A percentile compares a stretch with the other conserved stretches of the same genome.
Evolutionary conservation across 1,140 invertebrate species (phyloP).

Genomic region (Tetragonula clypearis): DNA sequence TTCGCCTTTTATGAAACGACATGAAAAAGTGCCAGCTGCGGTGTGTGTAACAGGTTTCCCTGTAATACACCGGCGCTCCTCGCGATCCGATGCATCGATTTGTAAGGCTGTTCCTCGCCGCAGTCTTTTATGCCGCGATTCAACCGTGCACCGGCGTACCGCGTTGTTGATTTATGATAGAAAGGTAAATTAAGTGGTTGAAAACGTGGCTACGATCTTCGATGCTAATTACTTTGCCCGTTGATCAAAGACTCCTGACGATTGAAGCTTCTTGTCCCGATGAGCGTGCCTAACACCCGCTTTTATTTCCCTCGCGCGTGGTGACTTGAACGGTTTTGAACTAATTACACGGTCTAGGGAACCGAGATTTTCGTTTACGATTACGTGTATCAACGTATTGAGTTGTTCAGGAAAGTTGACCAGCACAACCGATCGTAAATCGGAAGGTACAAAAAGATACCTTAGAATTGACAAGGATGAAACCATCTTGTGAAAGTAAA

Average conservation of each 20-base stretch:
- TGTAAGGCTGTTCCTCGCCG: background rate
- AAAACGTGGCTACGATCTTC: slow-evolving; percentile 1
- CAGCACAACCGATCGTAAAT: too few relatives aligned
- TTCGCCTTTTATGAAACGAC: slow-evolving; percentile 45
- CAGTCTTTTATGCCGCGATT: slow-evolving; percentile 8
- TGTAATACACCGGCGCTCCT: background rate
- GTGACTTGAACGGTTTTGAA: background rate
- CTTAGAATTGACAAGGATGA: too few relatives aligned
- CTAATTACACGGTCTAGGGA: background rate
- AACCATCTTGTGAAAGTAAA: too few relatives aligned
- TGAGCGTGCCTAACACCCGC: background rate
- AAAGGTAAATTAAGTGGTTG: slow-evolving; percentile 40
- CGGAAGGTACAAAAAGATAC: too few relatives aligned
- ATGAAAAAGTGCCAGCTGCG: slow-evolving; percentile 7
- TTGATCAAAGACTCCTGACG: background rate
- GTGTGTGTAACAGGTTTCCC: slow-evolving; percentile 33
- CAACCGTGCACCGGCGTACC: background rate
- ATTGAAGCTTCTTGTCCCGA: slow-evolving; percentile 6
- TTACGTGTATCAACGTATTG: too few relatives aligned
- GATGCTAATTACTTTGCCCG: slow-evolving; percentile 4
- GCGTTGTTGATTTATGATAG: background rate
- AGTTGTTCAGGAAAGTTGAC: too few relatives aligned
- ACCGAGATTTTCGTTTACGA: background rate
- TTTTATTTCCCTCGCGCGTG: background rate
- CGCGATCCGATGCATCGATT: slow-evolving; percentile 12